A percentile compares a stretch with the other conserved stretches of the same genome.
These are phyloP conservation scores for Drosophila trichaetosa DNA, from an alignment of 2,888 invertebrate species.

Conservation along the genomic window DNA sequence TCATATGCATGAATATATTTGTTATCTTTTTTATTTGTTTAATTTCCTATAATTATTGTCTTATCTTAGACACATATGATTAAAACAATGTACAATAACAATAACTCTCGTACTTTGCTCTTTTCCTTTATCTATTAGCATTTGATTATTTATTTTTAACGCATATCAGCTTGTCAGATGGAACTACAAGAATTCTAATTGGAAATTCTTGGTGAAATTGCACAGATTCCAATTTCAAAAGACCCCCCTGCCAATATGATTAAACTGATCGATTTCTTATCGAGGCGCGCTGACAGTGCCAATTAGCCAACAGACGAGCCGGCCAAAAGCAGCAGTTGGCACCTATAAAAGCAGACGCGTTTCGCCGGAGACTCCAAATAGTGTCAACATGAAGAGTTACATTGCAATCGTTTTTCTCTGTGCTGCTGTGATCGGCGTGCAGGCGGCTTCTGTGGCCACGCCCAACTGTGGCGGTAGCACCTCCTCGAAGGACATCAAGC, in stretches of 20 bases:
- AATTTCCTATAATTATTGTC: neutral
- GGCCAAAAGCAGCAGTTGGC: constrained; percentile 10
- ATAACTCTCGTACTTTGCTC: neutral
- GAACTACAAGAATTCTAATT: constrained; percentile 32
- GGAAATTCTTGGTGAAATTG: constrained; percentile 25
- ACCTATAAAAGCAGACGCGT: constrained; percentile 45
- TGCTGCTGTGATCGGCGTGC: constrained; percentile 17
- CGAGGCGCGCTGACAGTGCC: constrained; percentile 46
- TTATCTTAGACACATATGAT: neutral
- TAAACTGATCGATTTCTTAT: constrained; percentile 45
- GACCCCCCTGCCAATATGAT: constrained; percentile 12
- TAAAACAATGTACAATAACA: neutral
- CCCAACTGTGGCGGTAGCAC: constrained; percentile 72
- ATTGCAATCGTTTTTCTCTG: constrained; percentile 36
- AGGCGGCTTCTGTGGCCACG: constrained; percentile 62
- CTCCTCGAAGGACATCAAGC: constrained; percentile 68
- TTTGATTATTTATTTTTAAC: constrained; percentile 30
- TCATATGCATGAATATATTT: neutral
- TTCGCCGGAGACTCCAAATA: constrained; percentile 5
- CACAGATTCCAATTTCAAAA: neutral
- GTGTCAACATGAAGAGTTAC: constrained; percentile 44
- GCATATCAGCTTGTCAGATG: constrained; percentile 8
- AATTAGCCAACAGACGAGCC: constrained; percentile 29
- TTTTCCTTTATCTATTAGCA: neutral
- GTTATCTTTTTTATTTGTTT: neutral